A percentile compares a stretch with the other conserved stretches of the same genome.
Evolutionary conservation across 2,888 invertebrate species (phyloP).

Genomic region (Eurois occulta): DNA sequence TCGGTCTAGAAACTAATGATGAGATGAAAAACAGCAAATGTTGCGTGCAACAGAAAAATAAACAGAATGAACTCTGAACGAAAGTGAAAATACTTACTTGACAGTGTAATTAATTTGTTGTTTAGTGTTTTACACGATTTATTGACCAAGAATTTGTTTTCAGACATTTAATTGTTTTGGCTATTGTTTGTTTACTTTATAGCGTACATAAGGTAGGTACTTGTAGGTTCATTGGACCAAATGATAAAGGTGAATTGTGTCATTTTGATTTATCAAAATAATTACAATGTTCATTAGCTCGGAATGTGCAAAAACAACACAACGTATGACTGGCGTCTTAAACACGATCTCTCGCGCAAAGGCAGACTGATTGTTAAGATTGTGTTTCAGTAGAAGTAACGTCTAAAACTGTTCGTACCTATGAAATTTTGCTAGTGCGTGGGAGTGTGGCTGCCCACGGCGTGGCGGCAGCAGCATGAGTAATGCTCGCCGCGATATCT

Average conservation of each 20-base stretch:
- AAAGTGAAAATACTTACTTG: constrained; percentile 61
- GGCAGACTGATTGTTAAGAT: constrained; percentile 68
- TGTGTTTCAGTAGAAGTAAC: constrained; percentile 71
- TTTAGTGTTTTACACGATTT: constrained; percentile 50
- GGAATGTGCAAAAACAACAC: constrained; percentile 23
- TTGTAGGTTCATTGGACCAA: background rate
- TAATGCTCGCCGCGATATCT: constrained; percentile 80
- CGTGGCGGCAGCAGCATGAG: constrained; percentile 80
- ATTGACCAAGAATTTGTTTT: constrained; percentile 33
- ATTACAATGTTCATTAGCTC: constrained; percentile 16
- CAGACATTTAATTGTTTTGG: constrained; percentile 32
- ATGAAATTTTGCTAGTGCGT: constrained; percentile 89
- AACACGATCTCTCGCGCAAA: constrained; percentile 50
- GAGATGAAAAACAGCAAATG: constrained; percentile 26
- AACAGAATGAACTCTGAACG: constrained; percentile 40
- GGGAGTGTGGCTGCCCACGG: constrained; percentile 82
- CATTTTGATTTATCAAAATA: constrained; percentile 12
- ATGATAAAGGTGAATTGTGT: constrained; percentile 27
- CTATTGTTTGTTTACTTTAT: constrained; percentile 33
- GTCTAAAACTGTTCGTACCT: constrained; percentile 82
- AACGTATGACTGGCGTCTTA: constrained; percentile 21
- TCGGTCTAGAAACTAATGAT: constrained; percentile 25
- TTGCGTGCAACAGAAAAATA: constrained; percentile 41
- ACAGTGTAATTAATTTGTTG: constrained; percentile 44
- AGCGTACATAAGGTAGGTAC: background rate